Evolutionary conservation across 2,888 invertebrate species (phyloP).

Genomic region (Coelopa pilipes): DNA sequence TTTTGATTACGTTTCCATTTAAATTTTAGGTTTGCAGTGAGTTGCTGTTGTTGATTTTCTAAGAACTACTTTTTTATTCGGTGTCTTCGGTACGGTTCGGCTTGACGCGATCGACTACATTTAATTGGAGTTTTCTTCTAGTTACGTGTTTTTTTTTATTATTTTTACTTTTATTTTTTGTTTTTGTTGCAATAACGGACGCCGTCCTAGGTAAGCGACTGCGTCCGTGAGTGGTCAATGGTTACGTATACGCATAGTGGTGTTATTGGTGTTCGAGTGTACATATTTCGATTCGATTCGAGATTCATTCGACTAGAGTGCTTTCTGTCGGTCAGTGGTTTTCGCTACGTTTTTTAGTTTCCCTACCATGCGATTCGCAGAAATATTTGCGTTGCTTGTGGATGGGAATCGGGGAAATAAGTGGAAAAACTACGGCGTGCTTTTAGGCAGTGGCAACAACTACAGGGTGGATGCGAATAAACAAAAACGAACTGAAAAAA

Average conservation of each 20-base stretch:
- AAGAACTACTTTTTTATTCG: constrained; percentile 11
- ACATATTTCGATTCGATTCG: constrained; percentile 11
- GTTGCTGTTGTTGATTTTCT: neutral
- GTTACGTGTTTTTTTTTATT: neutral
- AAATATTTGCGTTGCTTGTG: too few species aligned
- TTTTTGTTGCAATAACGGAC: neutral
- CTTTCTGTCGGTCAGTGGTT: too few species aligned
- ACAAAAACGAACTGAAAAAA: constrained; percentile 28
- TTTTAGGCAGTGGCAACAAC: constrained; percentile 2
- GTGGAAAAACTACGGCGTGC: neutral
- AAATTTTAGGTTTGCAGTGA: neutral
- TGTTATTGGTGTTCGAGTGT: constrained; percentile 14
- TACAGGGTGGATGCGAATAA: too few species aligned
- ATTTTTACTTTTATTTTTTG: neutral
- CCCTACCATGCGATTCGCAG: too few species aligned
- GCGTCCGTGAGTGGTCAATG: neutral
- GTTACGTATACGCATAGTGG: constrained; percentile 15
- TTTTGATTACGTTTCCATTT: constrained; percentile 2
- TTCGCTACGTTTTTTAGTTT: too few species aligned
- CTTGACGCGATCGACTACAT: neutral
- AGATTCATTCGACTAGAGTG: too few species aligned
- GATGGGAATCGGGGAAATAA: neutral
- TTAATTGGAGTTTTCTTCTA: constrained; percentile 4
- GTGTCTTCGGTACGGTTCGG: constrained; percentile 17
- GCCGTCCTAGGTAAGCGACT: too few species aligned